A percentile compares a stretch with the other conserved stretches of the same genome.
Conservation (phyloP, 2,113 vertebrate species). For the Pseudois nayaur region DNA sequence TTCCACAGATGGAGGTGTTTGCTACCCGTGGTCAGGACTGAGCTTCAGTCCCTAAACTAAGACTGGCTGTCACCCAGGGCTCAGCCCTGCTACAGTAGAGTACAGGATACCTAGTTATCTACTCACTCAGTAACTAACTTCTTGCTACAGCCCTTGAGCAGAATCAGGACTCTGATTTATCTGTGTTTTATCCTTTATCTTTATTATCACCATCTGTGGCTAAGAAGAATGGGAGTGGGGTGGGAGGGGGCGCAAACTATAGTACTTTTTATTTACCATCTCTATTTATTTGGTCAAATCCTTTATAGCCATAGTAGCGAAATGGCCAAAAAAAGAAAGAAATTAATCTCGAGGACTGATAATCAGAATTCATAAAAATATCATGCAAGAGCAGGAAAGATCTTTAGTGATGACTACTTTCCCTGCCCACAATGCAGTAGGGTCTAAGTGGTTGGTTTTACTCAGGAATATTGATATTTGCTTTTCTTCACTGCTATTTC, state of each 20-base stretch:
- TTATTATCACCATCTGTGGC: constrained; percentile 2
- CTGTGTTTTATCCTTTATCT: neutral
- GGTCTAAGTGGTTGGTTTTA: neutral
- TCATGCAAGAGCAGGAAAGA: neutral
- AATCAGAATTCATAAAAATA: constrained; percentile 27
- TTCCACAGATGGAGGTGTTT: neutral
- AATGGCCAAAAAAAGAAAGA: neutral
- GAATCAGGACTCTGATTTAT: neutral
- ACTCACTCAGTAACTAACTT: neutral
- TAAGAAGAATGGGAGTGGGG: neutral
- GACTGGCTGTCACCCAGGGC: neutral
- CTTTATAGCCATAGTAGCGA: neutral
- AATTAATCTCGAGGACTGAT: neutral
- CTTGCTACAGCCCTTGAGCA: neutral
- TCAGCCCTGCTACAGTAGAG: neutral
- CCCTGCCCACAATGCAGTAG: neutral
- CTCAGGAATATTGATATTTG: neutral
- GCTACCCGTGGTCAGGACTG: neutral
- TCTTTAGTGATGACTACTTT: neutral
- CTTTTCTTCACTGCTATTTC: constrained; percentile 12
- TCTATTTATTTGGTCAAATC: constrained; percentile 24
- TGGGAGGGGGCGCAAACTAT: neutral
- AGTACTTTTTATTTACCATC: neutral
- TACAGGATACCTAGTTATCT: neutral
- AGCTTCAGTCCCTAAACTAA: neutral